Conservation (phyloP, 2,888 invertebrate genomes). For the Eupithecia tripunctaria region DNA sequence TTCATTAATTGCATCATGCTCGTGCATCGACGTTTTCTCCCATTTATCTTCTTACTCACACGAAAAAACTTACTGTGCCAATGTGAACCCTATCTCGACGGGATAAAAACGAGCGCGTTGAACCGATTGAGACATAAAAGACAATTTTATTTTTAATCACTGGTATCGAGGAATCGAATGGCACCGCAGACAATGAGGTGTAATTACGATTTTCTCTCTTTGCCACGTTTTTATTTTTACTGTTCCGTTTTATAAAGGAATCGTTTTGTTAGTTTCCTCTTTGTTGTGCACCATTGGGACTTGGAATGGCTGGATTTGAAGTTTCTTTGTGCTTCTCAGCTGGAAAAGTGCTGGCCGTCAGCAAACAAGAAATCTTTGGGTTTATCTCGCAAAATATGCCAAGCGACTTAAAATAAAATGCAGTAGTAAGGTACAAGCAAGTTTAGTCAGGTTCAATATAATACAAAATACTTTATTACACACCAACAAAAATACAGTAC, state of each 20-base stretch:
- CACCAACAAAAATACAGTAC: too few relatives aligned
- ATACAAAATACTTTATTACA: too few relatives aligned
- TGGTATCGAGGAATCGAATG: conserved; percentile 65
- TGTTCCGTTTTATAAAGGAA: conserved; percentile 36
- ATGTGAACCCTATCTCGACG: conserved; percentile 26
- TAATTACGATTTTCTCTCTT: conserved; percentile 65
- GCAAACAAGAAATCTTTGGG: neutral
- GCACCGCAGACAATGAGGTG: conserved; percentile 64
- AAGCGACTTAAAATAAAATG: neutral
- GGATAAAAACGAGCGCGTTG: neutral
- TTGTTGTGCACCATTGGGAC: conserved; percentile 31
- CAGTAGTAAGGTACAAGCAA: neutral
- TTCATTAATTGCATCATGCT: conserved; percentile 63
- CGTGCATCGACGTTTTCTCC: conserved; percentile 38
- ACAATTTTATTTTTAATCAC: conserved; percentile 67
- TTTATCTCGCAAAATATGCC: neutral
- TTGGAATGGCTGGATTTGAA: conserved; percentile 32
- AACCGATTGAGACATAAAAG: conserved; percentile 42
- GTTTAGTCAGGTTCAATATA: neutral
- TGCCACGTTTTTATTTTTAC: conserved; percentile 34
- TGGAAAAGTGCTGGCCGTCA: conserved; percentile 19
- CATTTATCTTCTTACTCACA: conserved; percentile 31
- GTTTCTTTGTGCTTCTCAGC: conserved; percentile 31
- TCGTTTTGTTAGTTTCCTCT: conserved; percentile 28
- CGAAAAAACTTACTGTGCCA: conserved; percentile 24